These are phyloP conservation scores for Xiphydria camelus DNA, from an alignment of 2,888 invertebrate genomes.

Conservation along the genomic window DNA sequence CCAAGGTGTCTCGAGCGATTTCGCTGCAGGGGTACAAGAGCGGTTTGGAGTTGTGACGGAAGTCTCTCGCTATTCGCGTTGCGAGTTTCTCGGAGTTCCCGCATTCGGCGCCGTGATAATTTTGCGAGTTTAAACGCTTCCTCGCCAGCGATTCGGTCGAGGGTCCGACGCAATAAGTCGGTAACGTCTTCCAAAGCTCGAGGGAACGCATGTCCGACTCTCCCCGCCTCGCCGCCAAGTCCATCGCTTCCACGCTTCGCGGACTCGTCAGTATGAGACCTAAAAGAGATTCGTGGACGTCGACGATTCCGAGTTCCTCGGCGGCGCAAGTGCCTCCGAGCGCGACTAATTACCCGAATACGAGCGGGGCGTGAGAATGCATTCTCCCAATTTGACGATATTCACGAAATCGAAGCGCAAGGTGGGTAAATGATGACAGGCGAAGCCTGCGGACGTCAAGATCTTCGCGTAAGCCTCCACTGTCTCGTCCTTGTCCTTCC, in stretches of 20 bases:
- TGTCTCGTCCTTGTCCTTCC: conserved; percentile 34
- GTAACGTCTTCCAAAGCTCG: conserved; percentile 36
- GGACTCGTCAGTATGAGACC: conserved; percentile 53
- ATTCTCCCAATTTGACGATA: conserved; percentile 29
- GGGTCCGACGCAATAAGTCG: conserved; percentile 48
- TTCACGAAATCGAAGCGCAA: conserved; percentile 47
- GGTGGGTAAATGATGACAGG: conserved; percentile 39
- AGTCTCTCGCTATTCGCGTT: conserved; percentile 31
- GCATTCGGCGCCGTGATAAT: conserved; percentile 39
- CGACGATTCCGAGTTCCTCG: too few relatives aligned
- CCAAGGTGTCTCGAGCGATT: conserved; percentile 48
- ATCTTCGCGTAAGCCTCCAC: conserved; percentile 36
- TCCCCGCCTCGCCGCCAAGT: conserved; percentile 24
- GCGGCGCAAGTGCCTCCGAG: too few relatives aligned
- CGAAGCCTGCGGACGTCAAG: conserved; percentile 41
- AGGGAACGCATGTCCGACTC: conserved; percentile 20
- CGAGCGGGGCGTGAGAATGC: conserved; percentile 29
- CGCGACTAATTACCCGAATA: conserved; percentile 41
- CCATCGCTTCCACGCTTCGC: conserved; percentile 46
- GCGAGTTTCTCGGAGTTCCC: conserved; percentile 50
- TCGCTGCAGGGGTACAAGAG: conserved; percentile 51
- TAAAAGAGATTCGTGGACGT: too few relatives aligned
- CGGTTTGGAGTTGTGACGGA: conserved; percentile 23
- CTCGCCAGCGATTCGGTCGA: conserved; percentile 42
- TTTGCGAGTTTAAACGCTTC: conserved; percentile 32